Base-by-base conservation (phyloP, 2,888 invertebrate species). In the Pinctada fucata region DNA sequence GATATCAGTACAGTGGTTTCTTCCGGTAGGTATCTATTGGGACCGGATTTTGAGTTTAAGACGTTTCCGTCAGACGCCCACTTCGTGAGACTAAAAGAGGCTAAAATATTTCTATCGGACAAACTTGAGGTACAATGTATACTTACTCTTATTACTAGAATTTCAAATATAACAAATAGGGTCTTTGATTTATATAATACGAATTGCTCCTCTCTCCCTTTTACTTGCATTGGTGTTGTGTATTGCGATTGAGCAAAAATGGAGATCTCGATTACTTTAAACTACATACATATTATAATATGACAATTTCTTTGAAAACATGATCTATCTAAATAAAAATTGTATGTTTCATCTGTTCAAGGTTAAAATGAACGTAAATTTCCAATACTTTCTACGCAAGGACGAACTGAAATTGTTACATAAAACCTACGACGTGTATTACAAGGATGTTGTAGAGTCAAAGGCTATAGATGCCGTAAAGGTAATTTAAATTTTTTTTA, bases 401-500 rank as follows among this genome's bases (percentile, higher is more conserved):
- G 86, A 89, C 45, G 88, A 90, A 67, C 72, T 90, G 13, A 79
- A 81, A 0, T 77, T 81, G 5, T 81, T 90, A 2, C 90, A 90
- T 69, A 76, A 84, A 31, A 82, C 84, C 10, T 90, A 87, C 73
- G 89, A 90, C 75, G 51, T 88, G 2, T 83, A 86, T 76, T 90
- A 90, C 78, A 78, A 86, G 52, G 84, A 87, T 13, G 86, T 90
- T 16, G 83, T 90, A 74, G 78, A 79, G 31, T 86, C 84, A 10
- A 90, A 88, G 75, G 90, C 89, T 13, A 81, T 87, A 49, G 89
- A 90, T 83, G 90, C 90, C 1, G 72, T 90, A 2, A 90, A 90
- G 86, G 90, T 89, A 64, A 48, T 63, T 67, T 13, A 68, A 8
- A 0, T 10, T 68, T 16, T n/a, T n/a, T 47, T 70, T 47, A n/a